Evolutionary conservation across 2,888 invertebrate species (phyloP).

Genomic region (Habroteleia sp.): DNA sequence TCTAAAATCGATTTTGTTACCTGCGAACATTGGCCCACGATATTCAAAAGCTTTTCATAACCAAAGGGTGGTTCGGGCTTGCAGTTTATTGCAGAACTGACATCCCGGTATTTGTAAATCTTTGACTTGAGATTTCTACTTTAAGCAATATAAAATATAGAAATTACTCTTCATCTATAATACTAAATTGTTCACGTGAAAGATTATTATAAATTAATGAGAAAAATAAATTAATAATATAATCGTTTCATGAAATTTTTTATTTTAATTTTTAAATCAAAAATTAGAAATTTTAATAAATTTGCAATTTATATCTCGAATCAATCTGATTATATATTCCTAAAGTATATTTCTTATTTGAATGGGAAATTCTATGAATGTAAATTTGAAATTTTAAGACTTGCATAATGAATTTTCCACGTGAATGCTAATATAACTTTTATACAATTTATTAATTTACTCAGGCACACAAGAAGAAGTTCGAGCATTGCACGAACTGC

Average conservation of each 20-base stretch:
- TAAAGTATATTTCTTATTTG: conserved; percentile 23
- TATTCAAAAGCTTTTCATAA: conserved; percentile 49
- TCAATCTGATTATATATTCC: background rate
- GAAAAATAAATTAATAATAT: background rate
- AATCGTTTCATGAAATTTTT: conserved; percentile 28
- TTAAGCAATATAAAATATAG: background rate
- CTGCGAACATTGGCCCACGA: conserved; percentile 58
- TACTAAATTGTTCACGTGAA: conserved; percentile 1
- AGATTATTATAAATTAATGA: conserved; percentile 2
- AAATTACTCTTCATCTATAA: no score
- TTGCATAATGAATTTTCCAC: conserved; percentile 12
- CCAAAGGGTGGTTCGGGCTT: conserved; percentile 5
- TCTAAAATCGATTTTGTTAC: conserved; percentile 61
- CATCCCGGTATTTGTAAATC: conserved; percentile 3
- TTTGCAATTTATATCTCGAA: conserved; percentile 7
- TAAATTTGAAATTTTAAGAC: conserved; percentile 13
- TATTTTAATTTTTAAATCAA: conserved; percentile 49
- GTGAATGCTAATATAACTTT: conserved; percentile 5
- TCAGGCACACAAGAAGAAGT: conserved; percentile 33
- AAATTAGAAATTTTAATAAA: conserved; percentile 16
- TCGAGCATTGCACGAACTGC: conserved; percentile 22
- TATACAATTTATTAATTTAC: conserved; percentile 49
- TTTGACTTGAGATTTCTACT: conserved; percentile 9
- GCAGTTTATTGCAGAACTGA: conserved; percentile 15
- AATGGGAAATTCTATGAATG: conserved; percentile 18